Percentiles rank a stretch among this genome's conserved stretches.
Conservation (phyloP, 2,113 vertebrate species). For the Phainopepla nitens region DNA sequence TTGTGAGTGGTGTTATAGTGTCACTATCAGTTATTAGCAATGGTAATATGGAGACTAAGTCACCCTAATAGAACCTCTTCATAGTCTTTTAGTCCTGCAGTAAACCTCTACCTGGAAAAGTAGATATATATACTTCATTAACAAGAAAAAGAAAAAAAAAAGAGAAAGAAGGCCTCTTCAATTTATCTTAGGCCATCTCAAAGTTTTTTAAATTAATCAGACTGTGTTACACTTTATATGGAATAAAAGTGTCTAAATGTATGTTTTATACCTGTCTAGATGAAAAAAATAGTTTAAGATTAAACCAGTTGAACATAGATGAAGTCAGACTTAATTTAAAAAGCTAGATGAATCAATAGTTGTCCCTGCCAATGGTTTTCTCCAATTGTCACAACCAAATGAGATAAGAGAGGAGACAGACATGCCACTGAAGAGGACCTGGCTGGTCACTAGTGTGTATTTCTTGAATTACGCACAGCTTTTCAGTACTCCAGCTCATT, state of each 20-base stretch:
- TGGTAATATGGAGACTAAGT: background rate
- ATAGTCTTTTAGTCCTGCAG: background rate
- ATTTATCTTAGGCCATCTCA: background rate
- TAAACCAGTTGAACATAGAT: background rate
- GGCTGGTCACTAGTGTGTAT: background rate
- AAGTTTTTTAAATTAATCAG: background rate
- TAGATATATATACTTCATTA: background rate
- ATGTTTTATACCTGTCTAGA: background rate
- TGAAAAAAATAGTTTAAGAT: background rate
- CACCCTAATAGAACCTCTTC: background rate
- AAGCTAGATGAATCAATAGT: background rate
- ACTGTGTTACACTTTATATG: background rate
- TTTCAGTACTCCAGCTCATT: background rate
- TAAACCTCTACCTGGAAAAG: background rate
- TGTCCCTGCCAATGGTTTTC: background rate
- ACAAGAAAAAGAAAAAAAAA: background rate
- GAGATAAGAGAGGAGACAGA: background rate
- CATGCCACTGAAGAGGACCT: background rate
- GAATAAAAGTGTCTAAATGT: background rate
- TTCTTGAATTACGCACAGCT: background rate
- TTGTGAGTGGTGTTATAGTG: background rate
- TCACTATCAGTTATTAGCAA: background rate
- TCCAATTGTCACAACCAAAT: background rate
- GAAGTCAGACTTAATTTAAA: background rate
- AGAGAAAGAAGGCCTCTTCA: background rate